Conservation (phyloP, 2,888 invertebrate species). For the Drosophila prostipennis region DNA sequence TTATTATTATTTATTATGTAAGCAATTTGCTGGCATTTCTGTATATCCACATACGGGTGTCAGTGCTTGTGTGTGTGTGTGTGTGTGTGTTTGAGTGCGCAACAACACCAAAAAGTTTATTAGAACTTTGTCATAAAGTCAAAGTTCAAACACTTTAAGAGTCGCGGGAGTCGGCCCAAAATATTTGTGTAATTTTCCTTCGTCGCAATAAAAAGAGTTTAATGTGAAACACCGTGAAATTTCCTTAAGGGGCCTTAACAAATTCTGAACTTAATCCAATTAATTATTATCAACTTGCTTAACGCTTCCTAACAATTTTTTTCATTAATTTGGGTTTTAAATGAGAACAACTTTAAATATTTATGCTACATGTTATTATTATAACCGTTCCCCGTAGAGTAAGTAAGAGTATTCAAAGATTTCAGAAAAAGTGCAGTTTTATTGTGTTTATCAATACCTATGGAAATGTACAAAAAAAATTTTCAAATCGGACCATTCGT, state of each 20-base stretch:
- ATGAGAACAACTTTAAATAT: too few species aligned
- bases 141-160: conserved; percentile 59
- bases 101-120: conserved; percentile 53
- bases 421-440: too few species aligned
- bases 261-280: neutral
- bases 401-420: too few species aligned
- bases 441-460: too few species aligned
- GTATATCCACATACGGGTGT: conserved; percentile 8
- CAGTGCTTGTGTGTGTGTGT: conserved; percentile 8
- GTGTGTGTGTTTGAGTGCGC: conserved; percentile 3
- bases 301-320: too few species aligned
- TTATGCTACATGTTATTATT: too few species aligned
- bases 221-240: neutral
- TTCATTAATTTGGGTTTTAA: too few species aligned
- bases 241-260: neutral
- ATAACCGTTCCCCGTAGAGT: too few species aligned
- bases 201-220: neutral
- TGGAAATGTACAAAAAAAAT: too few species aligned
- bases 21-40: conserved; percentile 70
- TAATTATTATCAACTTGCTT: neutral
- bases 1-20: conserved; percentile 79
- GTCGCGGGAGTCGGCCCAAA: conserved; percentile 7
- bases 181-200: conserved; percentile 26
- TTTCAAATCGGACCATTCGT: too few species aligned
- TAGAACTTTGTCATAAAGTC: conserved; percentile 63